Evolutionary conservation across 2,888 invertebrate genomes (phyloP).

Genomic region (Scaptomyza flava): DNA sequence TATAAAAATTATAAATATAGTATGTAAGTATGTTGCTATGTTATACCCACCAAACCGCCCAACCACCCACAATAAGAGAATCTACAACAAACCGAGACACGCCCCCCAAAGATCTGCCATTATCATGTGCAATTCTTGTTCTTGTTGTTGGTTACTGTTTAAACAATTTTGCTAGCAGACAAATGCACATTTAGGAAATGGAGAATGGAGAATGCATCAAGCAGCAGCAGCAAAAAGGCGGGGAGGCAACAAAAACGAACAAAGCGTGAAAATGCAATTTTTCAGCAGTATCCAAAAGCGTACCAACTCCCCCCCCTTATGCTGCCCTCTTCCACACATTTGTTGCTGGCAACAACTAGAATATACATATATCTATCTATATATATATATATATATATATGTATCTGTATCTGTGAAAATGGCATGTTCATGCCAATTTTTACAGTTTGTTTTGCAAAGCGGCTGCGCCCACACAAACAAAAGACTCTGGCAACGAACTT

Average conservation of each 20-base stretch:
- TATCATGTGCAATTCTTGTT: slow-evolving; percentile 29
- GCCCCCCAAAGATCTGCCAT: slow-evolving; percentile 57
- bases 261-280: slow-evolving; percentile 83
- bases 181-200: slow-evolving; percentile 55
- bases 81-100: slow-evolving; percentile 39
- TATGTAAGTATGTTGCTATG: slow-evolving; percentile 28
- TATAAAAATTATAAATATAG: slow-evolving; percentile 19
- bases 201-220: slow-evolving; percentile 24
- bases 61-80: neutral
- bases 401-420: slow-evolving; percentile 14
- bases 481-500: slow-evolving; percentile 80
- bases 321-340: neutral
- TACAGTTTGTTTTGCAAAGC: slow-evolving; percentile 80
- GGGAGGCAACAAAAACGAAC: slow-evolving; percentile 37
- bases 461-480: slow-evolving; percentile 55
- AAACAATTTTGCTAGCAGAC: slow-evolving; percentile 58
- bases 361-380: too few species aligned
- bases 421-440: slow-evolving; percentile 68
- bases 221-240: neutral
- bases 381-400: too few species aligned
- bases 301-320: neutral
- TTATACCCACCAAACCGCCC: neutral
- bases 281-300: slow-evolving; percentile 33
- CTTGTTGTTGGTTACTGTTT: slow-evolving; percentile 30
- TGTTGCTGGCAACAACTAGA: slow-evolving; percentile 38